A percentile compares a stretch with the other conserved stretches of the same genome.
Conservation (phyloP, 37 sponge, comb jelly and placozoan species). For the Eunapius fragilis region DNA sequence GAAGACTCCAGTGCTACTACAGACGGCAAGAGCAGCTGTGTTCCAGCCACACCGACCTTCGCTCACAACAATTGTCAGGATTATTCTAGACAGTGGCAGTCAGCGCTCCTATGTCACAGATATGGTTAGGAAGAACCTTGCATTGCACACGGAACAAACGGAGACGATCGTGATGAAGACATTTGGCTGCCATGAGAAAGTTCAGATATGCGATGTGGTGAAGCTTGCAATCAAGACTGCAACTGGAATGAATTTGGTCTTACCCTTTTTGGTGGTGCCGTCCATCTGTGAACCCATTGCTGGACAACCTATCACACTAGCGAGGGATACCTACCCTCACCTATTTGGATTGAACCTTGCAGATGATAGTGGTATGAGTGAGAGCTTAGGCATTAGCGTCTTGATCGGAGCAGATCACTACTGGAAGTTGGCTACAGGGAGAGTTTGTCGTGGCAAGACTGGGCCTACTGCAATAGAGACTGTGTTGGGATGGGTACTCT, state of each 20-base stretch:
- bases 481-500: conserved; percentile 29
- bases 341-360: conserved; percentile 25
- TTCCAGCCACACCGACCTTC: not conserved
- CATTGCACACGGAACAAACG: not conserved
- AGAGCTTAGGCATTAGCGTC: too few species aligned
- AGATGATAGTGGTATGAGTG: conserved; percentile 2
- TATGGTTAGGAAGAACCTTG: not conserved
- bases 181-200: conserved; percentile 23
- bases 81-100: conserved; percentile 24
- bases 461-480: conserved; percentile 43
- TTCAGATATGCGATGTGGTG: conserved; percentile 13
- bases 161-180: conserved; percentile 26
- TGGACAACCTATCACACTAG: conserved; percentile 10
- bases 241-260: not conserved
- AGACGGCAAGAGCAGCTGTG: not conserved
- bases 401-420: conserved; percentile 43
- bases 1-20: not conserved
- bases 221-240: not conserved
- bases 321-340: conserved; percentile 3
- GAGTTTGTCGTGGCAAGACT: not conserved
- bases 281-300: conserved; percentile 33
- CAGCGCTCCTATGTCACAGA: conserved; percentile 29
- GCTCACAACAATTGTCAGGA: not conserved
- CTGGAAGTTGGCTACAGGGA: conserved; percentile 40
- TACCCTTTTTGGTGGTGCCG: conserved; percentile 16